Percentiles rank a stretch among this genome's conserved stretches.
Conservation (phyloP, 2,113 vertebrate species). For the Tichodroma muraria region DNA sequence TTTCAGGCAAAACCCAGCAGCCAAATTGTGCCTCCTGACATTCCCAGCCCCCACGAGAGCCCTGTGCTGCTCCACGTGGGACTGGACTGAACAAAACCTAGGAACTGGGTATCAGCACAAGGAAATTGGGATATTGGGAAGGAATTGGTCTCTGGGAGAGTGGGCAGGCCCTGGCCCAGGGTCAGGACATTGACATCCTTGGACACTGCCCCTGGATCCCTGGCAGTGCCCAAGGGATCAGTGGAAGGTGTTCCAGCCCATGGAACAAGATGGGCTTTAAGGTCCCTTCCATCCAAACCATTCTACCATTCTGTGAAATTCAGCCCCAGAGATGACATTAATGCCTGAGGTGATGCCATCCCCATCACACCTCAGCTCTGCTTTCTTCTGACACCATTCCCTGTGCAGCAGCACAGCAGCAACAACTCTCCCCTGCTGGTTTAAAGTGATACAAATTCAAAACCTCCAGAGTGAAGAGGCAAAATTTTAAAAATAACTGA, state of each 20-base stretch:
- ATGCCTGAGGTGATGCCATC: not conserved
- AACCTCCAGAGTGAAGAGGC: not conserved
- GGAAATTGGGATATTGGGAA: not conserved
- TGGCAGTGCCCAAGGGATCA: not conserved
- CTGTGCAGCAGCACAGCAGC: not conserved
- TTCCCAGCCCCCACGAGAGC: not conserved
- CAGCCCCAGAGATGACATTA: not conserved
- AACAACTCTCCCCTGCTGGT: not conserved
- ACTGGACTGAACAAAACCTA: not conserved
- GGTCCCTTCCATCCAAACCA: not conserved
- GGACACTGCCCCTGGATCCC: not conserved
- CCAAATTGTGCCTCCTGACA: not conserved
- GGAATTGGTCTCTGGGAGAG: rapidly evolving
- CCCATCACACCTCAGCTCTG: not conserved
- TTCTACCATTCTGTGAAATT: no score
- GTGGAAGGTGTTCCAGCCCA: not conserved
- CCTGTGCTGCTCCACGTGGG: not conserved
- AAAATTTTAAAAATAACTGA: not conserved
- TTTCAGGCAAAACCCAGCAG: not conserved
- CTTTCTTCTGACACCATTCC: not conserved
- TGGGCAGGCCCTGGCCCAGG: not conserved
- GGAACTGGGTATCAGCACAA: not conserved
- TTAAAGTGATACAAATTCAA: not conserved
- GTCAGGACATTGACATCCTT: no score
- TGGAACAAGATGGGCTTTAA: not conserved